Percentiles rank a stretch among this genome's conserved stretches.
Conservation (phyloP, 2,888 invertebrate genomes). For the Diarsia dahlii region DNA sequence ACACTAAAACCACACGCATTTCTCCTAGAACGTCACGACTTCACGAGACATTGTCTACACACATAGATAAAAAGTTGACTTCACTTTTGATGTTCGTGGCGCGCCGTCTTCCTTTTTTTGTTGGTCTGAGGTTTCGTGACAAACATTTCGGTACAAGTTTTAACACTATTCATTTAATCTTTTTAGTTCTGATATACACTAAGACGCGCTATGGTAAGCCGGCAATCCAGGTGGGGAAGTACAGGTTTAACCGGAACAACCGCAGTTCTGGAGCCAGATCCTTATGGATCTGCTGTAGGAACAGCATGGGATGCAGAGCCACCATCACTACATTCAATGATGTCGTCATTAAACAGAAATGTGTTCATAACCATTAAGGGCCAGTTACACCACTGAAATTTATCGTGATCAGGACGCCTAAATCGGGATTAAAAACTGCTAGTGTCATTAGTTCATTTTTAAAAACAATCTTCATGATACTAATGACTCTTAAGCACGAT, state of each 20-base stretch:
- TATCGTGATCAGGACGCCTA: no score
- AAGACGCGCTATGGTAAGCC: conserved; percentile 72
- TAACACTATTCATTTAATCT: conserved; percentile 33
- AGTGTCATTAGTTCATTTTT: neutral
- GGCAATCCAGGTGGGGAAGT: conserved; percentile 73
- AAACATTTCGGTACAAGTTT: conserved; percentile 4
- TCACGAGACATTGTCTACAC: no score
- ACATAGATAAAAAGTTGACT: no score
- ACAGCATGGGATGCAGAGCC: conserved; percentile 75
- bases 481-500: neutral
- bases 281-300: conserved; percentile 79
- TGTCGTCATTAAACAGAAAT: conserved; percentile 69
- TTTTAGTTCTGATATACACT: conserved; percentile 74
- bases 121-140: neutral
- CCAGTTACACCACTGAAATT: neutral
- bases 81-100: no score
- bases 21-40: no score
- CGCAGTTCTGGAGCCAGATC: conserved; percentile 75
- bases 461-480: neutral
- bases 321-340: conserved; percentile 71
- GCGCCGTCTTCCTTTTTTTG: no score
- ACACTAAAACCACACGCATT: no score
- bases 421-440: neutral
- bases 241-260: conserved; percentile 78
- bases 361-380: conserved; percentile 69